Evolutionary conservation across 1,140 invertebrate genomes (phyloP).

Genomic region (Sipha flava): DNA sequence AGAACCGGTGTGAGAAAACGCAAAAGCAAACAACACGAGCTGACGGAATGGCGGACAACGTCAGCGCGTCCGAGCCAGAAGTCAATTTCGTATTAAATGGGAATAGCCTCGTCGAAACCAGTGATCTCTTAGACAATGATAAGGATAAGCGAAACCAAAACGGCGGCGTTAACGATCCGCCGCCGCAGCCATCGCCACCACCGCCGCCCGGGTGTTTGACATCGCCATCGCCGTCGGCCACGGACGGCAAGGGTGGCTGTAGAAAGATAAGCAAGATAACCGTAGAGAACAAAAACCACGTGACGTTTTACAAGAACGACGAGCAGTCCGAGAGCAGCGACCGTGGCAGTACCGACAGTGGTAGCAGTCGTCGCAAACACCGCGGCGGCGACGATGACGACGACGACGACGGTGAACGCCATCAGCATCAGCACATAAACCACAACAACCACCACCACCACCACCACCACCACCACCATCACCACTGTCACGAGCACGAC

Average conservation of each 20-base stretch:
- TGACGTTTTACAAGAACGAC: conserved; percentile 16
- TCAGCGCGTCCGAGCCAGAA: background rate
- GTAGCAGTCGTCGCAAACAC: background rate
- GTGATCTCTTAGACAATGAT: background rate
- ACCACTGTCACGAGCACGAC: background rate
- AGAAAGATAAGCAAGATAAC: background rate
- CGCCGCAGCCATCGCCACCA: too few relatives aligned
- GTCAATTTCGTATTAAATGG: background rate
- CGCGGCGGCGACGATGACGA: background rate
- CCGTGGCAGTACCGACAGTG: background rate
- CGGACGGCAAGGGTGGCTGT: too few relatives aligned
- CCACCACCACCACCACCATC: background rate
- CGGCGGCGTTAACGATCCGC: too few relatives aligned
- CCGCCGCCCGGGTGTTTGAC: too few relatives aligned
- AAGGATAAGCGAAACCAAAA: background rate
- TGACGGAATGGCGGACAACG: conserved; percentile 25
- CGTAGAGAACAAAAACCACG: background rate
- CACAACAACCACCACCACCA: too few relatives aligned
- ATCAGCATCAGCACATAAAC: too few relatives aligned
- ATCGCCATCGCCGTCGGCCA: too few relatives aligned
- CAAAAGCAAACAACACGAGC: conserved; percentile 13
- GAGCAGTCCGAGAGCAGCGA: background rate
- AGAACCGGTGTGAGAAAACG: conserved; percentile 19
- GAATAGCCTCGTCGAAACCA: background rate
- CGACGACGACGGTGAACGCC: too few relatives aligned